phyloP scores from a whole-genome alignment of 2,888 invertebrate species.

The Cylloceria caligata region DNA sequence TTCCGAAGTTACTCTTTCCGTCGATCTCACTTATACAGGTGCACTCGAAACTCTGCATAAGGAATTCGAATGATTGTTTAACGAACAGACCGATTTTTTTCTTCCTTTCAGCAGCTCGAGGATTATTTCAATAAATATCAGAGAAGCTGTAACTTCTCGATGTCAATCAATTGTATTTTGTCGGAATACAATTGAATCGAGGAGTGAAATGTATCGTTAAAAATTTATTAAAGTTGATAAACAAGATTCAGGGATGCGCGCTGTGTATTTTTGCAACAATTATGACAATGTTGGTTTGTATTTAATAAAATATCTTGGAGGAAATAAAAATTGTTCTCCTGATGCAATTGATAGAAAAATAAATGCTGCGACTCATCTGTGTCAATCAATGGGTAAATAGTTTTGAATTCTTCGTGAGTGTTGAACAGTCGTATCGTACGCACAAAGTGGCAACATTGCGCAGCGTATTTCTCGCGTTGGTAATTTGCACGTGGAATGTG shows the following conservation, averaged over 20 bases:
- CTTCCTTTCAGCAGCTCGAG: not conserved
- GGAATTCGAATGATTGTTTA: constrained; percentile 8
- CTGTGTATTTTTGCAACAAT: too few relatives aligned
- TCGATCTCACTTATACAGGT: constrained; percentile 43
- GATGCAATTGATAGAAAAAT: not conserved
- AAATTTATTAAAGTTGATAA: too few relatives aligned
- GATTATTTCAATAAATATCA: too few relatives aligned
- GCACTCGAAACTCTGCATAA: constrained; percentile 17
- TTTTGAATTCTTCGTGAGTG: not conserved
- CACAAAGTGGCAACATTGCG: constrained; percentile 29
- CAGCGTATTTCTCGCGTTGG: constrained; percentile 31
- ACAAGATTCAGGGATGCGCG: too few relatives aligned
- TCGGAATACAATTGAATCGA: too few relatives aligned
- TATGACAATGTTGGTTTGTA: too few relatives aligned
- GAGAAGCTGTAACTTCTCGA: too few relatives aligned
- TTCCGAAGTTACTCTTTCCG: constrained; percentile 49
- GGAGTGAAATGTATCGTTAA: not conserved
- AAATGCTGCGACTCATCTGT: not conserved
- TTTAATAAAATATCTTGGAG: too few relatives aligned
- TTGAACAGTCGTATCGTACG: constrained; percentile 9
- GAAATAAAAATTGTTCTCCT: not conserved
- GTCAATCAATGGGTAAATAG: not conserved
- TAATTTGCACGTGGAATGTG: constrained; percentile 57
- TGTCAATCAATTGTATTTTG: too few relatives aligned
- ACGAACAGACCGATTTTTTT: not conserved